Percentiles rank a stretch among this genome's conserved stretches.
These are phyloP conservation scores for Hirtodrosophila duncani DNA, from an alignment of 2,888 invertebrate species.

Conservation along the genomic window DNA sequence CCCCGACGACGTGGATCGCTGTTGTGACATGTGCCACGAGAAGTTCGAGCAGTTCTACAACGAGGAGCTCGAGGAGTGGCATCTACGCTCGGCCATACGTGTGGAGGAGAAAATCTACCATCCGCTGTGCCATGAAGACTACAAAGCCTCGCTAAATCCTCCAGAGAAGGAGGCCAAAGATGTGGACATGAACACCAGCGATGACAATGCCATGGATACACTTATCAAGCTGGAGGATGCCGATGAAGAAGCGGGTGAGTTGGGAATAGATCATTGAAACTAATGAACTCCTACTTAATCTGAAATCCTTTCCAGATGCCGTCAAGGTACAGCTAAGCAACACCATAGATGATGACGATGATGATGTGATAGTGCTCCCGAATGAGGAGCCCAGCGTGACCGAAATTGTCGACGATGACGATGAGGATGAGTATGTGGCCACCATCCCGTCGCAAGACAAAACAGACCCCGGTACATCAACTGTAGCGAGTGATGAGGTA, in stretches of 20 bases:
- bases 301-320: constrained; percentile 5
- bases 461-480: background rate
- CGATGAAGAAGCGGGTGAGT: constrained; percentile 51
- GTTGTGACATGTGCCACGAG: constrained; percentile 95
- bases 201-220: constrained; percentile 75
- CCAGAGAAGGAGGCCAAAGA: constrained; percentile 40
- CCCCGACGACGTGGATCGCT: constrained; percentile 82
- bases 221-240: constrained; percentile 72
- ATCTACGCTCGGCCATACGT: constrained; percentile 89
- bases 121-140: constrained; percentile 93
- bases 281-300: no score
- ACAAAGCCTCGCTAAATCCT: constrained; percentile 79
- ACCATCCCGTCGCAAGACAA: constrained; percentile 28
- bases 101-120: constrained; percentile 90
- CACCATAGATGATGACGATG: constrained; percentile 80
- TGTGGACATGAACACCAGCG: constrained; percentile 57
- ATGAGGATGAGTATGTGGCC: constrained; percentile 79
- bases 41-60: constrained; percentile 96
- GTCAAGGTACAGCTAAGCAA: constrained; percentile 16
- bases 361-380: constrained; percentile 84
- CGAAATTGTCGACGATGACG: constrained; percentile 79
- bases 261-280: background rate
- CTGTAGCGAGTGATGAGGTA: constrained; percentile 2
- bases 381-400: constrained; percentile 83
- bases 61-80: constrained; percentile 99